phyloP scores from a whole-genome alignment of 2,113 vertebrate genomes.

The Syrmaticus mikado region DNA sequence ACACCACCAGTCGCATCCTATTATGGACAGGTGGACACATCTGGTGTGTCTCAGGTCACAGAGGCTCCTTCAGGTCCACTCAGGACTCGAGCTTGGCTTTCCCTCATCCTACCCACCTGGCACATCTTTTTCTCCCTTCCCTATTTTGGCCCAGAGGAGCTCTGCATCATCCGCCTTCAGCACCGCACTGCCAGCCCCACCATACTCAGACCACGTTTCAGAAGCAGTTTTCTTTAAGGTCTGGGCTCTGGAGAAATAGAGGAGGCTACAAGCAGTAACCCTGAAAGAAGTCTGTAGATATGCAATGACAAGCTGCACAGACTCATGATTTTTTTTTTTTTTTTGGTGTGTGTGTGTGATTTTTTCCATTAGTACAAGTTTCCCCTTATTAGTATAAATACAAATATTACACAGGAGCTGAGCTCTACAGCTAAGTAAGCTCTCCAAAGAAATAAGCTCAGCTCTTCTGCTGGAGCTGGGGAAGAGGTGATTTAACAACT shows the following conservation, averaged over 20 bases:
- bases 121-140: background rate
- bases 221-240: background rate
- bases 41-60: background rate
- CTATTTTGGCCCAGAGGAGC: background rate
- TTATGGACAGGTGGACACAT: background rate
- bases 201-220: accelerated
- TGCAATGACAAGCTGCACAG: background rate
- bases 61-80: background rate
- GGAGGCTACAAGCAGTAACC: background rate
- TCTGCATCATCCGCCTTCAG: background rate
- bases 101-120: background rate
- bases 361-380: background rate
- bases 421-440: background rate
- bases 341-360: too few relatives aligned
- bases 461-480: background rate
- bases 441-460: slow-evolving; percentile 37
- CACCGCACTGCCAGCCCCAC: background rate
- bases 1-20: background rate
- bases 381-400: slow-evolving; percentile 48
- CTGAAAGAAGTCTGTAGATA: background rate
- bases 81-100: background rate
- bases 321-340: background rate
- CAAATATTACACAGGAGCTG: background rate
- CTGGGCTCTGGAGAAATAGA: background rate
- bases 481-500: background rate